Conservation (phyloP, 2,113 vertebrate species). For the Seriola dumerili region DNA sequence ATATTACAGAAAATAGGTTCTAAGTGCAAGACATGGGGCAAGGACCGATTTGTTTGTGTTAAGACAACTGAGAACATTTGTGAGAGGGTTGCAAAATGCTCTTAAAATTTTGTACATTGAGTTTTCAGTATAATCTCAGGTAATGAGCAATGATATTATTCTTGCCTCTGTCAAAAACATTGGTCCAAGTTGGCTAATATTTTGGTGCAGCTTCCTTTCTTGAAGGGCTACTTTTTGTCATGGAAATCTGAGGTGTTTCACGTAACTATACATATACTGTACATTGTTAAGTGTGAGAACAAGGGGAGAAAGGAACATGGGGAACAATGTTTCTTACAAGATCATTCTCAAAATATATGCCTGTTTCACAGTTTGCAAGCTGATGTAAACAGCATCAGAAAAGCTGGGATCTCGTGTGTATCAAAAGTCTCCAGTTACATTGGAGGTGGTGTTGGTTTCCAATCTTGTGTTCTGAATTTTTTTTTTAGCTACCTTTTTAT, state of each 20-base stretch:
- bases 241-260: neutral
- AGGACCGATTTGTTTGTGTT: too few relatives aligned
- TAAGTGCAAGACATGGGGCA: neutral
- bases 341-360: too few relatives aligned
- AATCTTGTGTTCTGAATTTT: neutral
- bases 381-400: neutral
- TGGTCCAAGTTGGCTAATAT: neutral
- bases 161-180: neutral
- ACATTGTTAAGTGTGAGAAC: too few relatives aligned
- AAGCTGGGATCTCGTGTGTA: neutral
- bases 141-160: neutral
- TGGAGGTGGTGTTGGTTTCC: neutral
- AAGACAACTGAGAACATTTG: neutral
- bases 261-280: too few relatives aligned
- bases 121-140: conserved; percentile 4
- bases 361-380: too few relatives aligned
- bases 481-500: neutral
- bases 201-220: neutral
- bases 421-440: neutral
- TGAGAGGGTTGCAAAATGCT: neutral
- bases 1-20: neutral
- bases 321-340: neutral
- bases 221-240: neutral
- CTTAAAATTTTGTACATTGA: neutral
- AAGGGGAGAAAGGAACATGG: too few relatives aligned